phyloP scores from a whole-genome alignment of 2,113 vertebrate genomes.

The Heptranchias perlo region DNA sequence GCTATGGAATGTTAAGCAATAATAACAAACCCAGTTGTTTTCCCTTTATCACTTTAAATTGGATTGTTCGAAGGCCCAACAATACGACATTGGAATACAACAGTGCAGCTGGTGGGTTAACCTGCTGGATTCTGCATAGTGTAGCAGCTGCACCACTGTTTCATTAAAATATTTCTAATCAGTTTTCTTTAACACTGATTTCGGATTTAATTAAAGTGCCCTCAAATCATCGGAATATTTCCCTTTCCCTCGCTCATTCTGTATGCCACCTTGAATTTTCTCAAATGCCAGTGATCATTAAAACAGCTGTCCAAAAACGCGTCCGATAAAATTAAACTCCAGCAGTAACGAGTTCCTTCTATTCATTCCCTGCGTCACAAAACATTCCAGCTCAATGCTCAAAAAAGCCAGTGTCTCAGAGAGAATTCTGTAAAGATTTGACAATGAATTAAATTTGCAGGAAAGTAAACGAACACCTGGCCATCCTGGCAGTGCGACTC shows the following conservation, averaged over 20 bases:
- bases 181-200: neutral
- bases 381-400: neutral
- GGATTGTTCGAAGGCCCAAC: neutral
- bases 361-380: neutral
- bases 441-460: neutral
- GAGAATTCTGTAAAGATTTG: neutral
- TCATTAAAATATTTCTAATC: neutral
- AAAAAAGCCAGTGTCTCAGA: neutral
- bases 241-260: neutral
- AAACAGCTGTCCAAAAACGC: neutral
- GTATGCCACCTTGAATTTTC: neutral
- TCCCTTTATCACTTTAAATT: neutral
- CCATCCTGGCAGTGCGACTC: neutral
- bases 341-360: neutral
- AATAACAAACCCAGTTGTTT: neutral
- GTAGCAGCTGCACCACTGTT: neutral
- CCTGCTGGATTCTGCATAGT: neutral
- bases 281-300: slow-evolving; percentile 15
- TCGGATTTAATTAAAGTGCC: slow-evolving; percentile 32
- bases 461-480: neutral
- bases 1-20: neutral
- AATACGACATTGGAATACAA: neutral
- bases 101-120: neutral
- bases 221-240: slow-evolving; percentile 4
- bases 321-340: neutral